Conservation (phyloP, 2,113 vertebrate species). For the Numenius arquata region DNA sequence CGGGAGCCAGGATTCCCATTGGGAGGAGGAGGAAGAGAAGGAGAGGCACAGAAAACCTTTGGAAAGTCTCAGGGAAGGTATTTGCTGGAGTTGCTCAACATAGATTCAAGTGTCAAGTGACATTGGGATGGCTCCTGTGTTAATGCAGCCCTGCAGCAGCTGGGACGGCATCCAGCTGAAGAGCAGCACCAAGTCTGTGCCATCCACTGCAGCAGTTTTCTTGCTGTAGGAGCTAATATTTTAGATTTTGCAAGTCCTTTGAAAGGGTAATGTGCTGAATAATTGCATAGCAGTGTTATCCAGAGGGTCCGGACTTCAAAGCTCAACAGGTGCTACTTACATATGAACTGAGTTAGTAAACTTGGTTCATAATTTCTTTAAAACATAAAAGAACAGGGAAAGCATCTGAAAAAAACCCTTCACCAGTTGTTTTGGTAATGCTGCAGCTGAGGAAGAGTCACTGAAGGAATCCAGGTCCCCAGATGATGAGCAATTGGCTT, state of each 20-base stretch:
- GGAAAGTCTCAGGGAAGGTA: not conserved
- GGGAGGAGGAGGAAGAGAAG: not conserved
- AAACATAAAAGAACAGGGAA: not conserved
- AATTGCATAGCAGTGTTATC: rapidly evolving
- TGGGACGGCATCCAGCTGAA: not conserved
- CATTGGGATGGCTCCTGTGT: not conserved
- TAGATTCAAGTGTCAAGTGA: not conserved
- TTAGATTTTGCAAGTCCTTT: not conserved
- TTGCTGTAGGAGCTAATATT: not conserved
- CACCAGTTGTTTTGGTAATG: not conserved
- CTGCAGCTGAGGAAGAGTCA: not conserved
- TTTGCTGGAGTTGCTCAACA: not conserved
- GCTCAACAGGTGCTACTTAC: not conserved
- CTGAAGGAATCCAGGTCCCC: not conserved
- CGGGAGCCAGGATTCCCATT: not conserved
- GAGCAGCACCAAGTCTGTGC: not conserved
- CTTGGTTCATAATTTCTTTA: not conserved
- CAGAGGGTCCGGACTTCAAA: not conserved
- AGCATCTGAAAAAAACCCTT: not conserved
- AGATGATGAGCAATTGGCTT: not conserved
- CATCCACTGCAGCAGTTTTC: not conserved
- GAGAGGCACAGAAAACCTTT: not conserved
- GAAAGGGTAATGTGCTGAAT: not conserved
- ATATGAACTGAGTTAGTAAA: not conserved
- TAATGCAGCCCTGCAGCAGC: not conserved